Evolutionary conservation across 2,113 vertebrate genomes (phyloP), one percentile per base, ranked within the genome.

Genomic region (Anoura caudifer): DNA sequence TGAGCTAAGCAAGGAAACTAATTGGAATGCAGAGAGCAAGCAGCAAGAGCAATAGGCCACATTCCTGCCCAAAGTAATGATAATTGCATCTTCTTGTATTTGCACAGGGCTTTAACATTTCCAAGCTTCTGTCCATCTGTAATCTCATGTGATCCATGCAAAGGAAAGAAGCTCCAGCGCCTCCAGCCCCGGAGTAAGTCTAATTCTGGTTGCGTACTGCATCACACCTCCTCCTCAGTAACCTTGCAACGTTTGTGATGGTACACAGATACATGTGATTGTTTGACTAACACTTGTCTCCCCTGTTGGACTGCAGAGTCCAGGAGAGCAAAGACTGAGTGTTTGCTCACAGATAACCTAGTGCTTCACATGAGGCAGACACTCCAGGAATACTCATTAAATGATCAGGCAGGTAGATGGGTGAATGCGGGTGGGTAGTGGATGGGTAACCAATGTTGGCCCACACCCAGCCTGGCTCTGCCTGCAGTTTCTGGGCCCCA

Each of bases 401-500:
- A 41, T 28, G 47, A 54, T 38, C 45, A 50, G 47, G 47, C 8
- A 11, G 9, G 36, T 33, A 12, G 28, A 26, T 56, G 16, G 26
- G 28, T 61, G 73, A 16, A 14, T 36, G 45, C 6, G n/a, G 67
- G 8, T 3, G 6, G 59, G 28, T 26, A 61, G 59, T 12, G 4
- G 56, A 16, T 31, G 17, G 31, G 28, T 16, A 61, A 33, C 26
- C 0, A 3, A 17, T 72, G 36, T 1, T 0, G 9, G 28, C 26
- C 22, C 8, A 7, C 33, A 50, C 63, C 4, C 5, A 0, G 67
- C 41, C 91, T 2, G 0, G 52, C 14, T 63, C 95, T 98, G 99
- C 99, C 99, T 99, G 99, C 97, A 99, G 99, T 96, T 99, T 99
- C 95, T 99, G 99, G 76, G 99, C 98, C 84, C 99, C 99, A 98